Evolutionary conservation across 2,888 invertebrate genomes (phyloP).

Genomic region (Nebria brevicollis): DNA sequence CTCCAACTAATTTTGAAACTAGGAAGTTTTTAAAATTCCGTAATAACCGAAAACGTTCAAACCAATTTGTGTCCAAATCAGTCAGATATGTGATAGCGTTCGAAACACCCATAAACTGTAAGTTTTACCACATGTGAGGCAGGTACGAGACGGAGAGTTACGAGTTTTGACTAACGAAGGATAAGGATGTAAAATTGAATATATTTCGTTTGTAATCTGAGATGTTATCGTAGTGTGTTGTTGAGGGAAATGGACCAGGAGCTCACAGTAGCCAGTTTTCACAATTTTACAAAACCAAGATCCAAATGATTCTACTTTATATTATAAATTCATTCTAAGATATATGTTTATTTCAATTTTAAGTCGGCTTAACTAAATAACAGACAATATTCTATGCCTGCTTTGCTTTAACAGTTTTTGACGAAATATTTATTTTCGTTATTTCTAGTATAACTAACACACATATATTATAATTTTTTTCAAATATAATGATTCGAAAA

Average conservation of each 20-base stretch:
- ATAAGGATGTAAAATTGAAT: not conserved
- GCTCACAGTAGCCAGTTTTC: constrained; percentile 29
- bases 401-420: too few relatives aligned
- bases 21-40: constrained; percentile 6
- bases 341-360: too few relatives aligned
- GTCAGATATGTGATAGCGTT: constrained; percentile 20
- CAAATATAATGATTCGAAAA: not conserved
- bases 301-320: not conserved
- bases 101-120: constrained; percentile 12
- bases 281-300: not conserved
- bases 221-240: constrained; percentile 8
- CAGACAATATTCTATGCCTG: too few relatives aligned
- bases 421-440: too few relatives aligned
- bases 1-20: not conserved
- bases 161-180: not conserved
- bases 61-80: constrained; percentile 29
- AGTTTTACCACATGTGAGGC: constrained; percentile 13
- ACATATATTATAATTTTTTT: not conserved
- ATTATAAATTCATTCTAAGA: too few relatives aligned
- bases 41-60: constrained; percentile 18
- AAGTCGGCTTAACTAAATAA: too few relatives aligned
- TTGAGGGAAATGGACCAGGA: constrained; percentile 34
- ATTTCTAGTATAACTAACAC: not conserved
- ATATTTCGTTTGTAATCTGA: constrained; percentile 22
- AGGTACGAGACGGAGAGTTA: not conserved